phyloP scores from a whole-genome alignment of 2,113 vertebrate genomes.

The Arvicanthis niloticus region DNA sequence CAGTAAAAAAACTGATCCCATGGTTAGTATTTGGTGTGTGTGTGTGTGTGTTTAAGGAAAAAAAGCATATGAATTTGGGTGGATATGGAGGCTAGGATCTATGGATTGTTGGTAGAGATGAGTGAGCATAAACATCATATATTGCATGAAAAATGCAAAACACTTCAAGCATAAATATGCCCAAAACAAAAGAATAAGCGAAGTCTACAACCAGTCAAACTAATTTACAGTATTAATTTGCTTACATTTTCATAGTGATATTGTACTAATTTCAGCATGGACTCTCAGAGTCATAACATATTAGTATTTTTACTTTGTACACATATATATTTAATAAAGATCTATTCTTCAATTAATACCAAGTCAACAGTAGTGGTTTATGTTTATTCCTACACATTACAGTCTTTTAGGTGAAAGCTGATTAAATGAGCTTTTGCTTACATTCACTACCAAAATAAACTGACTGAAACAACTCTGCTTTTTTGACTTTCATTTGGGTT shows the following conservation, averaged over 20 bases:
- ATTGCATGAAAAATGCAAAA: neutral
- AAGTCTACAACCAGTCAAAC: neutral
- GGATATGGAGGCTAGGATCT: neutral
- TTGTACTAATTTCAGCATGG: neutral
- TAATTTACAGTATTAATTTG: constrained; percentile 59
- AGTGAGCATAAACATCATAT: neutral
- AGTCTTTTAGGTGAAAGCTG: neutral
- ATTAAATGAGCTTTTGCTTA: constrained; percentile 34
- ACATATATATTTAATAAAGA: constrained; percentile 32
- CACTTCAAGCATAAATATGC: neutral
- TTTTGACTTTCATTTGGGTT: constrained; percentile 46
- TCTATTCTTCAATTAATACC: neutral
- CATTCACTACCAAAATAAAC: neutral
- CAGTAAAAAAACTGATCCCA: too few species aligned
- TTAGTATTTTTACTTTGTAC: neutral
- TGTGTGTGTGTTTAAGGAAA: too few species aligned
- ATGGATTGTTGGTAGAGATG: neutral
- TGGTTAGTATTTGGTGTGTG: too few species aligned
- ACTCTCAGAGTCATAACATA: constrained; percentile 3
- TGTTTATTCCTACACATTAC: neutral
- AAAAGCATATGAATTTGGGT: neutral
- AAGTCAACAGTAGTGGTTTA: constrained; percentile 14
- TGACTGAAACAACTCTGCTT: neutral
- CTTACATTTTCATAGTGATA: constrained; percentile 48
- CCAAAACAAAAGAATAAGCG: neutral